Conservation (phyloP, 35 echinoderm and acorn worm genomes). For the Holothuria glaberrima region DNA sequence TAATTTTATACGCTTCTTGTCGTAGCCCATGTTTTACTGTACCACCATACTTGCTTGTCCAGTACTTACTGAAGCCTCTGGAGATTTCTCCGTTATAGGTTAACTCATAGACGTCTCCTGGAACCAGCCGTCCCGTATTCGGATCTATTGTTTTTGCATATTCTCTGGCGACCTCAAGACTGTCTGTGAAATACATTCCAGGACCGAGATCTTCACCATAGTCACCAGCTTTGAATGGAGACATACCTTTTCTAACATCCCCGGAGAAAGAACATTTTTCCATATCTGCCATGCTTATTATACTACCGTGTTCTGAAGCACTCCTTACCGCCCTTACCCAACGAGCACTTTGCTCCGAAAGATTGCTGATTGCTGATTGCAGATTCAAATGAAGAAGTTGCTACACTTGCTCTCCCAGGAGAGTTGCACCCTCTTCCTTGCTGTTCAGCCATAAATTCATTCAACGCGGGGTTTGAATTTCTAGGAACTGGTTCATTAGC, state of each 20-base stretch:
- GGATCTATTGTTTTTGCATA: conserved; percentile 6
- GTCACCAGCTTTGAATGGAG: not conserved
- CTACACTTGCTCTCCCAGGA: not conserved
- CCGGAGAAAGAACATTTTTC: not conserved
- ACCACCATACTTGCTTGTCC: too few relatives aligned
- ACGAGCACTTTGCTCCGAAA: conserved; percentile 3
- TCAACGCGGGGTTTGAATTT: not conserved
- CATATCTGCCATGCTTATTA: not conserved
- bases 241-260: not conserved
- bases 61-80: too few relatives aligned
- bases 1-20: too few relatives aligned
- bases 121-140: not conserved
- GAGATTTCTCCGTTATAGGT: too few relatives aligned
- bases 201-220: conserved; percentile 1
- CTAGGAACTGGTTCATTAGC: not conserved
- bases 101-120: too few relatives aligned
- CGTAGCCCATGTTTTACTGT: too few relatives aligned
- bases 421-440: not conserved
- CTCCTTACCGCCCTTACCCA: not conserved
- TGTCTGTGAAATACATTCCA: conserved; percentile 27
- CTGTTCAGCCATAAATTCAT: not conserved
- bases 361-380: conserved; percentile 3
- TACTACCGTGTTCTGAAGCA: not conserved
- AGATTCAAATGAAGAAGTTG: not conserved
- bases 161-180: not conserved